Base-by-base conservation (phyloP, 2,797 vertebrate genomes). In the Chelon auratus region DNA sequence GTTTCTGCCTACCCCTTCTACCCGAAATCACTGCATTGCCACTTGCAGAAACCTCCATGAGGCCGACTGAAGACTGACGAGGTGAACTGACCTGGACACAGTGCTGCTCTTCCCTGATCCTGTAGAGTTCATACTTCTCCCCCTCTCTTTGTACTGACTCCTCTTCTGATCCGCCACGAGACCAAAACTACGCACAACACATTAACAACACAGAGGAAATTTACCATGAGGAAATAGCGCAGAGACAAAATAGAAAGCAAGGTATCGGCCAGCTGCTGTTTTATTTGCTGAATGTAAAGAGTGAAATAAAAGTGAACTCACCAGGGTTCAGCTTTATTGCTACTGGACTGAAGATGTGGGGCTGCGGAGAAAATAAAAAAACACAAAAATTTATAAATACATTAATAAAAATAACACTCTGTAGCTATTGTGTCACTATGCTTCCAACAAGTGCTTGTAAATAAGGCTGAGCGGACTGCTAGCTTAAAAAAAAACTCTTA, bases 81-180 rank as follows among this genome's bases (percentile, higher is more conserved):
- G 9, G 17, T 42, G 60, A 65, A 86, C 91, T 85, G 40, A 93
- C 98, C 98, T 99, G 92, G 98, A 99, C 69, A 99, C 96, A 0
- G 96, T 98, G 17, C 96, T 99, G 93, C 98, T 99, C 83, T 97
- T 99, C 67, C 96, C 98, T 53, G 98, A 99, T 54, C 98, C 97
- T 0, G 96, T 97, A 3, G 98, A 99, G 92, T 98, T 99, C 96
- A 99, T 98, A 92, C 97, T 99, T 93, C 95, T 94, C 62, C 95
- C 96, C 68, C 94, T 96, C 87, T 98, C 96, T 82, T 96, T 97
- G 90, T 95, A 99, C 88, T 95, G 96, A 81, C 92, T 94, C 89
- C 97, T 95, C 90, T 93, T 97, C 83, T 97, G 95, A 91, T 96
- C 93, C 10, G 96, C 97, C 85, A 89, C 91, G 43, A 96, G 94